These are phyloP conservation scores for Gerris lacustris DNA, from an alignment of 2,888 invertebrate genomes.

Conservation along the genomic window DNA sequence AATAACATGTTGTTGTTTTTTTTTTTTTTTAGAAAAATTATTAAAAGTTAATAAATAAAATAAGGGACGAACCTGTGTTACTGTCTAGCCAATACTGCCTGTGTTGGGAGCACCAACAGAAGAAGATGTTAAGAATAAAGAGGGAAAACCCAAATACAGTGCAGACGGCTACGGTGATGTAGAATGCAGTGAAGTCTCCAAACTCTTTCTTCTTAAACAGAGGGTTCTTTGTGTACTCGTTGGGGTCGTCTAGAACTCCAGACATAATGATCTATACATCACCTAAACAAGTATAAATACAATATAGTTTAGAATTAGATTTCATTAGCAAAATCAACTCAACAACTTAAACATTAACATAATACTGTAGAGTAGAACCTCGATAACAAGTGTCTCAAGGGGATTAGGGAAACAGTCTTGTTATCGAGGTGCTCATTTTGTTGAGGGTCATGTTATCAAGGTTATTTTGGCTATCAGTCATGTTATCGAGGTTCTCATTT, in stretches of 20 bases:
- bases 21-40: too few relatives aligned
- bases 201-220: conserved; percentile 46
- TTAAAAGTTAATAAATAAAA: too few relatives aligned
- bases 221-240: conserved; percentile 50
- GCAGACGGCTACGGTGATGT: conserved; percentile 66
- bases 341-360: too few relatives aligned
- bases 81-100: conserved; percentile 70
- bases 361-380: too few relatives aligned
- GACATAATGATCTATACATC: neutral
- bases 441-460: too few relatives aligned
- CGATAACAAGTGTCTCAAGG: too few relatives aligned
- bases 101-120: conserved; percentile 70
- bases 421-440: too few relatives aligned
- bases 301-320: neutral
- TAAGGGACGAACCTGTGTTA: conserved; percentile 50
- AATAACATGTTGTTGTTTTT: too few relatives aligned
- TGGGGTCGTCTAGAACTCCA: conserved; percentile 3
- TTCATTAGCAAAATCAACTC: neutral
- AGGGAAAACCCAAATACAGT: conserved; percentile 56
- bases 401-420: too few relatives aligned
- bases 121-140: conserved; percentile 60
- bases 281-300: neutral
- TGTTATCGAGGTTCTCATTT: too few relatives aligned
- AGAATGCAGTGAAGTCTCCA: conserved; percentile 75
- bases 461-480: too few relatives aligned